Evolutionary conservation across 2,888 invertebrate species (phyloP).

Genomic region (Sericinus montela): DNA sequence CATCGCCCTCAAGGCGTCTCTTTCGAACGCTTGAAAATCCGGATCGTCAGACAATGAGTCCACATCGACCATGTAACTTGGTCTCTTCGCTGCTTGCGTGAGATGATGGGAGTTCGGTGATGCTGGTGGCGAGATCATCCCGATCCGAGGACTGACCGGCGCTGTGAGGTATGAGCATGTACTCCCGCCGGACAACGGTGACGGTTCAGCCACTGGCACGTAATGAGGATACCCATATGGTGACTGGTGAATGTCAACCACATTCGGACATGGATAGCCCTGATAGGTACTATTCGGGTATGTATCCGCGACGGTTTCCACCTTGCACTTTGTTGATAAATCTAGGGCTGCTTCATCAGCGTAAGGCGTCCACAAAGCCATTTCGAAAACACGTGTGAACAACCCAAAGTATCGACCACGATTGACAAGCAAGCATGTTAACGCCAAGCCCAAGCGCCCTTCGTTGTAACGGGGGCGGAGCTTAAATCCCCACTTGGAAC

Average conservation of each 20-base stretch:
- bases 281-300: slow-evolving; percentile 16
- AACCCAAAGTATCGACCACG: slow-evolving; percentile 9
- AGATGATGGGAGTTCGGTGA: slow-evolving; percentile 25
- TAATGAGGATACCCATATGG: slow-evolving; percentile 21
- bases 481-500: slow-evolving; percentile 22
- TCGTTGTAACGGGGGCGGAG: slow-evolving; percentile 24
- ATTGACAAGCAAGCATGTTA: slow-evolving; percentile 19
- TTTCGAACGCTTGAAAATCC: slow-evolving; percentile 85
- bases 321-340: slow-evolving; percentile 37
- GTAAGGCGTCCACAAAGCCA: slow-evolving; percentile 66
- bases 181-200: slow-evolving; percentile 26
- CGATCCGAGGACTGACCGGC: slow-evolving; percentile 23
- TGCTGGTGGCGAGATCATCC: slow-evolving; percentile 26
- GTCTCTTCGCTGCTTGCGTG: slow-evolving; percentile 17
- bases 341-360: slow-evolving; percentile 48
- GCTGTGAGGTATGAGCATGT: slow-evolving; percentile 22
- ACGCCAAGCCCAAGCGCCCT: slow-evolving; percentile 27
- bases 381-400: slow-evolving; percentile 22
- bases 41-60: slow-evolving; percentile 64
- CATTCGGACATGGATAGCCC: slow-evolving; percentile 16
- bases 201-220: slow-evolving; percentile 25
- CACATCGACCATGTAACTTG: slow-evolving; percentile 71
- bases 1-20: slow-evolving; percentile 83
- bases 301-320: slow-evolving; percentile 19
- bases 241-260: not conserved